Percentiles rank a stretch among this genome's conserved stretches.
phyloP scores from a whole-genome alignment of 2,113 vertebrate genomes.

The Neoarius graeffei region DNA sequence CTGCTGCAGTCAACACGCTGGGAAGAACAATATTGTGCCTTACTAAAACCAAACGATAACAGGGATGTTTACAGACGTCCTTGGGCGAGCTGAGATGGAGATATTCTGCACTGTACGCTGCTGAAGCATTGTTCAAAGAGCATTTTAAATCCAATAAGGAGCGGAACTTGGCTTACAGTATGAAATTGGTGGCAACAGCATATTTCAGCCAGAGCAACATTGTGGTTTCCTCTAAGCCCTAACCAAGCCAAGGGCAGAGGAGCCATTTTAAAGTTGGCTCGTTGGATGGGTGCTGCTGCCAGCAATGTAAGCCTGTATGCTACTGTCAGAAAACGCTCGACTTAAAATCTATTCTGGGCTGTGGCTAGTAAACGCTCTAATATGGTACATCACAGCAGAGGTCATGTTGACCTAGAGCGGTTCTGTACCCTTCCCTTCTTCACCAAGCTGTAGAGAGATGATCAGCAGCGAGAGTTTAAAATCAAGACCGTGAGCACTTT shows the following conservation, averaged over 20 bases:
- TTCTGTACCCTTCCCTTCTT: background rate
- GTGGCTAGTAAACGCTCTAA: conserved; percentile 23
- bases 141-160: conserved; percentile 37
- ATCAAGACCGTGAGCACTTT: background rate
- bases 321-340: conserved; percentile 33
- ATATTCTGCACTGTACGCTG: conserved; percentile 12
- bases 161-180: conserved; percentile 35
- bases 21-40: conserved; percentile 42
- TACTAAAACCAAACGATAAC: conserved; percentile 36
- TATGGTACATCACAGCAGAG: conserved; percentile 23
- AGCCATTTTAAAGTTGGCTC: conserved; percentile 48
- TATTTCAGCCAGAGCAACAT: conserved; percentile 47
- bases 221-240: conserved; percentile 40
- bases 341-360: conserved; percentile 34
- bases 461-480: background rate
- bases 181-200: conserved; percentile 40
- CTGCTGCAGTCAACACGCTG: conserved; percentile 30
- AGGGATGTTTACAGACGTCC: background rate
- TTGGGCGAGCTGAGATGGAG: conserved; percentile 9
- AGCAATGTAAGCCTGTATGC: conserved; percentile 41
- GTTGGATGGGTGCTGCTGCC: conserved; percentile 4
- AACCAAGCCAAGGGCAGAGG: conserved; percentile 46
- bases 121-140: conserved; percentile 34
- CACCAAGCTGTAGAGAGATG: background rate
- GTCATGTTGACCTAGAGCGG: conserved; percentile 9